A percentile compares a stretch with the other conserved stretches of the same genome.
phyloP scores from a whole-genome alignment of 2,797 vertebrate genomes.

The Toxotes lorentzi region DNA sequence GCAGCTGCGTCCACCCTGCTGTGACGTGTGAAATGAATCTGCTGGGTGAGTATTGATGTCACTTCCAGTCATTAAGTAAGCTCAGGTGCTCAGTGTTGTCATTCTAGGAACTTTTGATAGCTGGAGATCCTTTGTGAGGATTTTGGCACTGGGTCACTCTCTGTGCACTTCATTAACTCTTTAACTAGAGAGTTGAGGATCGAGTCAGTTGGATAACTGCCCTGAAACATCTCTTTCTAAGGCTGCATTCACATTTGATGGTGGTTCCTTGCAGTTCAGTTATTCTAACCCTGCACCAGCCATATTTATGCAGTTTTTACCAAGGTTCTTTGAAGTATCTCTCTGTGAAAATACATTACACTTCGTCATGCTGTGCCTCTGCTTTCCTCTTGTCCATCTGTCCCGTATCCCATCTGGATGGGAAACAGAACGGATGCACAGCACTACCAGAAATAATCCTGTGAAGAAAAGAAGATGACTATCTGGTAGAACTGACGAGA shows the following conservation, averaged over 20 bases:
- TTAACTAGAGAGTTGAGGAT: background rate
- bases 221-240: background rate
- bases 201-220: background rate
- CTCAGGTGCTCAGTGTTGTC: background rate
- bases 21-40: background rate
- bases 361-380: background rate
- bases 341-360: background rate
- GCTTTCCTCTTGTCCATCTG: background rate
- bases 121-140: background rate
- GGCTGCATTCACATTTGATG: background rate
- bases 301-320: background rate
- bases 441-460: background rate
- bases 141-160: background rate
- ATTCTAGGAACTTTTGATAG: background rate
- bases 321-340: background rate
- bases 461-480: slow-evolving; percentile 6
- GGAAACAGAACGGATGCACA: slow-evolving; percentile 4
- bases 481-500: background rate
- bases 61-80: background rate
- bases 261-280: background rate
- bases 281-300: background rate
- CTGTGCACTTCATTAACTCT: background rate
- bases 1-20: slow-evolving; percentile 13
- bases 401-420: slow-evolving; percentile 5
- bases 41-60: background rate